phyloP scores from a whole-genome alignment of 2,113 vertebrate species.

The Redunca redunca region DNA sequence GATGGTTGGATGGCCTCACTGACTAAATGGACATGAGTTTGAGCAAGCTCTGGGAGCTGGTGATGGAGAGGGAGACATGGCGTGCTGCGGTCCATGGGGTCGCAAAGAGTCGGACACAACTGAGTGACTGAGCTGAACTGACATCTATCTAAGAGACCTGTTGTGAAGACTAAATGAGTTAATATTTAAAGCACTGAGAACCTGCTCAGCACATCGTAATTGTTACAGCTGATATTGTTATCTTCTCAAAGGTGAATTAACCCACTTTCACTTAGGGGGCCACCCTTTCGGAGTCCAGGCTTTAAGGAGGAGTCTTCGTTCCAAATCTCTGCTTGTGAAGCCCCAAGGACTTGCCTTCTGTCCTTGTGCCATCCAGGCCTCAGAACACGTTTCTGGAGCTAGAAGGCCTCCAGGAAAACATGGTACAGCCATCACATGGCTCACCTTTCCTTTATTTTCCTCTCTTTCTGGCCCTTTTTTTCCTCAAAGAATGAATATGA shows the following conservation, averaged over 20 bases:
- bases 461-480: not conserved
- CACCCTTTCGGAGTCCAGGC: not conserved
- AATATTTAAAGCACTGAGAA: not conserved
- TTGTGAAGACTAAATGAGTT: not conserved
- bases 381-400: not conserved
- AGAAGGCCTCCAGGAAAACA: not conserved
- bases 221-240: no score
- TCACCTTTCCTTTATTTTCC: not conserved
- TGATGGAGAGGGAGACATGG: not conserved
- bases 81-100: not conserved
- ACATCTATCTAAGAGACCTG: not conserved
- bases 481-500: not conserved
- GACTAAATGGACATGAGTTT: not conserved
- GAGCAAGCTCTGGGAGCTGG: not conserved
- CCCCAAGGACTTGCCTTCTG: not conserved
- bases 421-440: rapidly evolving
- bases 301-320: not conserved
- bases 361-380: not conserved
- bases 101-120: rapidly evolving
- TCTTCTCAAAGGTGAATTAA: not conserved
- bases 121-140: not conserved
- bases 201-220: not conserved
- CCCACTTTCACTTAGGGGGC: not conserved
- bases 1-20: not conserved
- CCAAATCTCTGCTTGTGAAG: not conserved